Evolutionary conservation across 2,888 invertebrate genomes (phyloP).

Genomic region (Cenopis cana): DNA sequence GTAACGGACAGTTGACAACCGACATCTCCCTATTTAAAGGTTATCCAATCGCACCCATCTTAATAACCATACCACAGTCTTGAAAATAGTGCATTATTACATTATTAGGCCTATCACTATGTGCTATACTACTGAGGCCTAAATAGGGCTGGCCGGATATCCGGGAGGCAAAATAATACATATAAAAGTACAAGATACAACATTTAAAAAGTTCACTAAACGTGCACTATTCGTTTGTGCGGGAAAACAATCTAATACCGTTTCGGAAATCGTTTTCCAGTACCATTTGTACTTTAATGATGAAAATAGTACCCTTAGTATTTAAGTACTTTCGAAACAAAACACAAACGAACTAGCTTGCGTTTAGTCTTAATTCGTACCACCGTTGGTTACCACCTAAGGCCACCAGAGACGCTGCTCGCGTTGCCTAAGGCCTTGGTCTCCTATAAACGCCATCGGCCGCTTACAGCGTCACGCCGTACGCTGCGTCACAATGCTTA

Average conservation of each 20-base stretch:
- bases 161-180: constrained; percentile 30
- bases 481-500: too few species aligned
- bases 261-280: background rate
- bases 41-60: constrained; percentile 10
- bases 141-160: constrained; percentile 32
- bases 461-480: too few species aligned
- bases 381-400: too few species aligned
- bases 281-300: background rate
- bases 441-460: too few species aligned
- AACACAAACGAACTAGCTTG: too few species aligned
- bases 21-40: constrained; percentile 10
- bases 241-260: constrained; percentile 29
- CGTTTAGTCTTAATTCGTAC: too few species aligned
- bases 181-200: constrained; percentile 45
- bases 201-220: constrained; percentile 42
- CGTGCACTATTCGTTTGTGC: constrained; percentile 40
- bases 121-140: constrained; percentile 43
- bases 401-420: too few species aligned
- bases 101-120: constrained; percentile 43
- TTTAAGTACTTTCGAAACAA: too few species aligned
- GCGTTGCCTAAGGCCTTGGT: too few species aligned
- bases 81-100: constrained; percentile 42
- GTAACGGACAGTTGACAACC: background rate
- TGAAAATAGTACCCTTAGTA: too few species aligned
- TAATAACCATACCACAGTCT: constrained; percentile 33